phyloP scores from a whole-genome alignment of 1,140 invertebrate species.

The Drosophila kohkoa region DNA sequence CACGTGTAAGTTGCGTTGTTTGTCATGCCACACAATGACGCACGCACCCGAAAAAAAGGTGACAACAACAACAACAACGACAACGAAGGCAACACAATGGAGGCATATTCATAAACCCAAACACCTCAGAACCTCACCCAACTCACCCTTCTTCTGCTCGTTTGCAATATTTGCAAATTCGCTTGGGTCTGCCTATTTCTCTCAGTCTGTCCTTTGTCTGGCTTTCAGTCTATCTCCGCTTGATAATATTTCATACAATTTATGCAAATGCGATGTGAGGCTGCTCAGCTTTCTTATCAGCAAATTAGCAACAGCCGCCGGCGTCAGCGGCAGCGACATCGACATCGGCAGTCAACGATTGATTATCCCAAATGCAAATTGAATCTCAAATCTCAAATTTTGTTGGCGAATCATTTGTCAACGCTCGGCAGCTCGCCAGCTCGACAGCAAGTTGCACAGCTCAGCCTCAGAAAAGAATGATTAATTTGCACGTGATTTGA shows the following conservation, averaged over 20 bases:
- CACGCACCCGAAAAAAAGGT: slow-evolving; percentile 48
- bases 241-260: slow-evolving; percentile 35
- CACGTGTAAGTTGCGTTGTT: slow-evolving; percentile 65
- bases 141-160: slow-evolving; percentile 17
- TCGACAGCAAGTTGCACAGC: slow-evolving; percentile 15
- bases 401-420: slow-evolving; percentile 34
- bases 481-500: slow-evolving; percentile 49
- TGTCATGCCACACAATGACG: slow-evolving; percentile 41
- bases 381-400: slow-evolving; percentile 51
- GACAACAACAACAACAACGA: slow-evolving; percentile 40
- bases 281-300: slow-evolving; percentile 43
- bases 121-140: slow-evolving; percentile 15
- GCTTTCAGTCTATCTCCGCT: neutral
- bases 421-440: neutral
- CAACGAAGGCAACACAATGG: neutral
- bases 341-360: slow-evolving; percentile 50
- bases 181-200: neutral
- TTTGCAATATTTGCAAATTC: slow-evolving; percentile 31
- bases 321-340: neutral
- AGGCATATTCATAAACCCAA: slow-evolving; percentile 30
- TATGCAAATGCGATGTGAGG: slow-evolving; percentile 44
- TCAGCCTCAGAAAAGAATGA: slow-evolving; percentile 32
- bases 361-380: slow-evolving; percentile 80
- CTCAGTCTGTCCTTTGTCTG: neutral
- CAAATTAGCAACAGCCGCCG: slow-evolving; percentile 48